Evolutionary conservation across 2,113 vertebrate genomes (phyloP).

Genomic region (Cisticola juncidis): DNA sequence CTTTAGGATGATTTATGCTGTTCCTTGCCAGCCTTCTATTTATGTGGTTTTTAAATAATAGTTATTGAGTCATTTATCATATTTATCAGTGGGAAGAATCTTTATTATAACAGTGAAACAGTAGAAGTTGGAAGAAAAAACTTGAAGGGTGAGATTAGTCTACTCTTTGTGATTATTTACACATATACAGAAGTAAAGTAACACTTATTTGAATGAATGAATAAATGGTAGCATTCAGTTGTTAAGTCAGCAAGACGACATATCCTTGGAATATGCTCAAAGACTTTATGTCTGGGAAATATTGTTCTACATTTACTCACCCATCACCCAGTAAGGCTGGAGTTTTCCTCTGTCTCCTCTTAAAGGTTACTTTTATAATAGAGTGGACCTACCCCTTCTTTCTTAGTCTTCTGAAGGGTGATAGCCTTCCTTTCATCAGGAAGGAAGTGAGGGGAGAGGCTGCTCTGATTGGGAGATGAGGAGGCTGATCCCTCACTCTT

Average conservation of each 20-base stretch:
- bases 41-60: not conserved
- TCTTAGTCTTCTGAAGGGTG: not conserved
- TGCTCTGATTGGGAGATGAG: not conserved
- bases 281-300: not conserved
- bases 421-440: not conserved
- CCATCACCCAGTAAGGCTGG: not conserved
- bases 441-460: not conserved
- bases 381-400: not conserved
- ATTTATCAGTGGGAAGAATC: not conserved
- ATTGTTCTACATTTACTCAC: not conserved
- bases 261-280: not conserved
- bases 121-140: not conserved
- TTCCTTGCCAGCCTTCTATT: not conserved
- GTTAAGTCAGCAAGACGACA: not conserved
- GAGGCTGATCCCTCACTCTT: not conserved
- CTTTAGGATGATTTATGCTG: not conserved
- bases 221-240: not conserved
- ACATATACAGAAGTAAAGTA: not conserved
- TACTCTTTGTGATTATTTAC: not conserved
- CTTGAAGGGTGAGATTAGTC: accelerated
- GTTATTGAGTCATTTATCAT: not conserved
- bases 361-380: not conserved
- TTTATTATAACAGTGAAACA: not conserved
- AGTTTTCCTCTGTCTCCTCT: not conserved
- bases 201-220: not conserved